Base-by-base conservation (phyloP, 2,888 invertebrate species). In the Ganaspis brasiliensis region DNA sequence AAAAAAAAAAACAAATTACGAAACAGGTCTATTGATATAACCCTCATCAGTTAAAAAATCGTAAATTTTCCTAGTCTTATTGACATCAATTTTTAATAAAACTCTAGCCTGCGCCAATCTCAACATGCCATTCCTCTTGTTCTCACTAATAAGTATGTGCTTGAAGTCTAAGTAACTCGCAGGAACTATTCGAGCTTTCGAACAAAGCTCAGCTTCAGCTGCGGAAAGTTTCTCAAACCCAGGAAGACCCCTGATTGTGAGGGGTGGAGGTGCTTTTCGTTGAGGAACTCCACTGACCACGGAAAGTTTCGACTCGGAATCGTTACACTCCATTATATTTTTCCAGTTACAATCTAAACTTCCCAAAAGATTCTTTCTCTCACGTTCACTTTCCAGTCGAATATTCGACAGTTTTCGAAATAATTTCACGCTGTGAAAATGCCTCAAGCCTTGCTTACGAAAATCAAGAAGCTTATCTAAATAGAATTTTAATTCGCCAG, bases 1-100 rank as follows among this genome's bases (percentile, higher is more conserved):
- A 45, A 37, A 12, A 57, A 35, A 37, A n/a, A n/a, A n/a, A n/a
- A n/a, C n/a, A n/a, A 52, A 77, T 75, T 82, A 81, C 79, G 84
- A 81, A 71, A 77, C 84, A 79, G 94, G 93, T 90, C 94, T 95
- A 89, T 92, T 93, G 81, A 97, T 94, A 89, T 94, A 95, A 37
- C 96, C 96, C 89, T 96, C 94, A 84, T 94, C 92, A 75, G 95
- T 92, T 35, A 97, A 92, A 91, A 96, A 95, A 92, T 96, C 96
- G 92, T 96, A 96, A 86, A 98, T 94, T 91, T 97, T 97, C 80
- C 98, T 94, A 0, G 98, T 98, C 91, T 96, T 96, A 91, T 98
- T 98, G 1, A 98, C 98, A 92, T 98, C 98, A 84, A 98, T 98
- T 92, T 98, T 98, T 52, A 98, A 94, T 59, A 98, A 93, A 57